A percentile compares a stretch with the other conserved stretches of the same genome.
Conservation (phyloP, 2,113 vertebrate species). For the Oncorhynchus keta region DNA sequence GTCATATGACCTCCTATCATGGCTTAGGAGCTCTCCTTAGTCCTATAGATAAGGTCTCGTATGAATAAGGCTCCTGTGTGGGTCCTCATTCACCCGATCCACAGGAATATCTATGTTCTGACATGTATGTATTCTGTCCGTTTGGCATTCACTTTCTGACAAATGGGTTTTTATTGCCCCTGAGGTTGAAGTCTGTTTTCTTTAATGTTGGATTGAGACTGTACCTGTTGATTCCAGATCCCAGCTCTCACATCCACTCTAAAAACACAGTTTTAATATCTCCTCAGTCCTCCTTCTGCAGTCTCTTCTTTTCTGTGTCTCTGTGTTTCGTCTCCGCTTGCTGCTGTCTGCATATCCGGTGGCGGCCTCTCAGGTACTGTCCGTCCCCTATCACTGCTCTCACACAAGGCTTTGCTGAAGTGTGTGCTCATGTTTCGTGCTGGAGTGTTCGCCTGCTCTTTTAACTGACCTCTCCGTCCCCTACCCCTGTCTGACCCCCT, state of each 20-base stretch:
- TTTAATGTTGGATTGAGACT: too few relatives aligned
- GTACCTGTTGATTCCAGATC: too few relatives aligned
- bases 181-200: neutral
- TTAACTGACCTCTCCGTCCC: slow-evolving; percentile 21
- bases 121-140: neutral
- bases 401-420: slow-evolving; percentile 69
- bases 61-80: too few relatives aligned
- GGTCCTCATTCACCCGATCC: too few relatives aligned
- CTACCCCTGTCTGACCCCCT: slow-evolving; percentile 3
- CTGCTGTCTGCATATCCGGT: slow-evolving; percentile 28
- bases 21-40: too few relatives aligned
- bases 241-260: neutral
- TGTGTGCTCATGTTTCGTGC: slow-evolving; percentile 78
- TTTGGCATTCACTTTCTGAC: slow-evolving; percentile 5
- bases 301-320: slow-evolving; percentile 15
- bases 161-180: neutral
- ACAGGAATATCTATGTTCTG: too few relatives aligned
- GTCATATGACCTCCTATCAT: neutral
- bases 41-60: too few relatives aligned
- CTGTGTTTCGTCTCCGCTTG: slow-evolving; percentile 49
- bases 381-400: slow-evolving; percentile 65
- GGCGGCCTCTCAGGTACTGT: slow-evolving; percentile 67
- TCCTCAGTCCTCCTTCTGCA: slow-evolving; percentile 19
- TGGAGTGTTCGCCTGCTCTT: slow-evolving; percentile 79
- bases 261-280: neutral